phyloP scores from a whole-genome alignment of 2,113 vertebrate species.

The Perca fluviatilis region DNA sequence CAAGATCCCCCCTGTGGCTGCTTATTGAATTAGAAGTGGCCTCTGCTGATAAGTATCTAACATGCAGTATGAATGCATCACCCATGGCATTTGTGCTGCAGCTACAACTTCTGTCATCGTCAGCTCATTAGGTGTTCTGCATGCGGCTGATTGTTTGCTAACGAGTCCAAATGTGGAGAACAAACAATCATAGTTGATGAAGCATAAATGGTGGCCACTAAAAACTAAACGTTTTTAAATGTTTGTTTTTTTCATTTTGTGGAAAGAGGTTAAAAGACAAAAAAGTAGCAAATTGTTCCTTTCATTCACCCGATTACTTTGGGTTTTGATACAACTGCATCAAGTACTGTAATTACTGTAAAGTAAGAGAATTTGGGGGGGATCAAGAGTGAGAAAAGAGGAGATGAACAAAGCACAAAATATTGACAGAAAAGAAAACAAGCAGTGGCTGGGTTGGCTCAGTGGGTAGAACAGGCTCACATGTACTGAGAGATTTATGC shows the following conservation, averaged over 20 bases:
- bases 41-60: constrained; percentile 48
- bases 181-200: constrained; percentile 2
- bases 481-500: no score
- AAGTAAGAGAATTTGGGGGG: background rate
- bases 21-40: constrained; percentile 60
- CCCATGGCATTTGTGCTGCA: constrained; percentile 33
- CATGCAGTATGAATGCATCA: constrained; percentile 41
- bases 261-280: background rate
- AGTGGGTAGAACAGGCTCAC: no score
- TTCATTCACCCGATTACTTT: background rate
- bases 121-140: constrained; percentile 21
- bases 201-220: constrained; percentile 2
- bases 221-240: constrained; percentile 5
- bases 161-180: background rate
- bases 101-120: constrained; percentile 29
- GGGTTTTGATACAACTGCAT: background rate
- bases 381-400: background rate
- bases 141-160: constrained; percentile 11
- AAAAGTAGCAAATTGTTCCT: background rate
- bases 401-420: background rate
- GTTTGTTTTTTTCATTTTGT: background rate
- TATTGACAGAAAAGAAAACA: background rate
- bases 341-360: background rate
- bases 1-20: constrained; percentile 38
- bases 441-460: background rate